Evolutionary conservation across 2,888 invertebrate genomes (phyloP), one percentile per base, ranked within the genome.

Genomic region (Archips xylosteana): DNA sequence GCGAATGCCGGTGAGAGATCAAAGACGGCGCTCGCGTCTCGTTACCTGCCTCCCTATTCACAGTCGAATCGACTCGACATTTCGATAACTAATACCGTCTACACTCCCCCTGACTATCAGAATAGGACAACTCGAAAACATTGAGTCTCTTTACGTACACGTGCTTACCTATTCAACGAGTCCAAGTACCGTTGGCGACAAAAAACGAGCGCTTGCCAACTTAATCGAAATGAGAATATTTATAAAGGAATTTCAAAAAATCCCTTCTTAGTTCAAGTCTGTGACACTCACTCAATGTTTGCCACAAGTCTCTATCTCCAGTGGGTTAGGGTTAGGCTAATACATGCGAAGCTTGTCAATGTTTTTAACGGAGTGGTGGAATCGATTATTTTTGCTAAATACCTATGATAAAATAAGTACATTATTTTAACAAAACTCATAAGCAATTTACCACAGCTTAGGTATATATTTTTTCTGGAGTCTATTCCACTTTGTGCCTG

Each of bases 1-100:
- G 78, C 76, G 87, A 85, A 86, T 84, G 85, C 79, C 82, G 81
- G 82, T 76, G 81, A 87, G 81, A 87, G 90, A 89, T 91, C 91
- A 92, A 91, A 92, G 91, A 85, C 82, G 79, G 80, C 80, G 77
- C 78, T 75, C 78, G 78, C 78, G 78, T 83, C 85, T 87, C 87
- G 85, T 87, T 87, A 87, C 84, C 80, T 80, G 76, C 71, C 77
- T 80, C 79, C 76, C 73, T 71, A 75, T 76, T 70, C 61, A 62
- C 66, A 36, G 23, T 57, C 64, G 49, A 49, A 49, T 60, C 70
- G 73, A 57, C 57, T 73, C 39, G 5, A 32, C 9, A 42, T 69
- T 36, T 65, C 71, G 64, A 71, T 32, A 34, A 49, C 71, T 71
- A 71, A 65, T 59, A 59, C 64, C 12, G 49, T 71, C 64, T 71